A percentile compares a stretch with the other conserved stretches of the same genome.
Evolutionary conservation across 2,888 invertebrate species (phyloP).

Genomic region (Hermodice carunculata): DNA sequence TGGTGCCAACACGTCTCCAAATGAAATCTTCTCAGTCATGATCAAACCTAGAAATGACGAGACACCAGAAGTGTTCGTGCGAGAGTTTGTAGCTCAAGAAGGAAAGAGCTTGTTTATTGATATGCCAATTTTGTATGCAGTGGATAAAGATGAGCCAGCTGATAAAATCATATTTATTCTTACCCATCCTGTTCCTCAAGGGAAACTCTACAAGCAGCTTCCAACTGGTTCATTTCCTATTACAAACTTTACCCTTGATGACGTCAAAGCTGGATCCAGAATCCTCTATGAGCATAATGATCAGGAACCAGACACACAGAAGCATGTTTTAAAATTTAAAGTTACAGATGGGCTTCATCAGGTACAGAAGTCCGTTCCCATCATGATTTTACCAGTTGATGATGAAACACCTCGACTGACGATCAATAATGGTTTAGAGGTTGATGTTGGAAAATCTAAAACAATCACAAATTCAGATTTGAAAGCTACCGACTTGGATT

Average conservation of each 20-base stretch:
- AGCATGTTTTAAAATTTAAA: conserved; percentile 63
- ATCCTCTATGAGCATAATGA: conserved; percentile 69
- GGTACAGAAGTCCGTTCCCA: conserved; percentile 59
- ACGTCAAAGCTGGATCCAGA: conserved; percentile 59
- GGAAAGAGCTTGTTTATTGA: conserved; percentile 67
- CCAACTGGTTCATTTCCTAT: conserved; percentile 56
- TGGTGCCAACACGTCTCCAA: conserved; percentile 63
- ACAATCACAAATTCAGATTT: conserved; percentile 60
- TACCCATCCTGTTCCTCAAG: conserved; percentile 55
- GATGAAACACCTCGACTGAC: conserved; percentile 68
- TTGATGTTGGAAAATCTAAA: conserved; percentile 61
- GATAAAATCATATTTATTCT: conserved; percentile 62
- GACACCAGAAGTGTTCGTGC: conserved; percentile 60
- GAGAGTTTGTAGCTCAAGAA: conserved; percentile 68
- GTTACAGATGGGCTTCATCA: conserved; percentile 65
- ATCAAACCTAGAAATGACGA: conserved; percentile 69
- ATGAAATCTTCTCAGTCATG: conserved; percentile 49
- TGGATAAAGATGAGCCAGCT: conserved; percentile 63
- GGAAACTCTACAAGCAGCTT: conserved; percentile 62
- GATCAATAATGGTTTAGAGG: conserved; percentile 67
- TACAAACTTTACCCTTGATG: conserved; percentile 59
- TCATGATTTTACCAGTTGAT: conserved; percentile 67
- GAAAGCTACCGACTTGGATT: conserved; percentile 66
- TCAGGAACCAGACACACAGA: conserved; percentile 64
- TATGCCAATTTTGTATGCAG: conserved; percentile 63